These are phyloP conservation scores for Monomorium pharaonis DNA, from an alignment of 1,140 invertebrate genomes.

Conservation along the genomic window DNA sequence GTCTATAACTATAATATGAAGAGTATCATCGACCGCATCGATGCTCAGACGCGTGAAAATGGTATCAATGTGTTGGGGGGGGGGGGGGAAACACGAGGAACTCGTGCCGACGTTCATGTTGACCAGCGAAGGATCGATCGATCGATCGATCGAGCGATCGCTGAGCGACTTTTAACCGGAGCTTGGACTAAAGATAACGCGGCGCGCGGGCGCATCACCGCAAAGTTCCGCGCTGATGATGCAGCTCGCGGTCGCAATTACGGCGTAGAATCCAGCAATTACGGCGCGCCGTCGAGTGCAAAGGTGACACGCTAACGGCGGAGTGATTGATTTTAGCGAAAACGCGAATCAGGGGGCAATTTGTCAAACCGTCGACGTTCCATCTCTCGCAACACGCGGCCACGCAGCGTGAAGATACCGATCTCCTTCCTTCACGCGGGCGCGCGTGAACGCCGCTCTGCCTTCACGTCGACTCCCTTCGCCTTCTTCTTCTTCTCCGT, in stretches of 20 bases:
- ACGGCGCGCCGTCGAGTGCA: slow-evolving; percentile 65
- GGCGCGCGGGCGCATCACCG: slow-evolving; percentile 20
- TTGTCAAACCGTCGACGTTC: slow-evolving; percentile 82
- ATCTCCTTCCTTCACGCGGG: slow-evolving; percentile 65
- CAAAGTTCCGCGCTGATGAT: slow-evolving; percentile 45
- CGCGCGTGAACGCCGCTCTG: background rate
- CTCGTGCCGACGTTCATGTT: background rate
- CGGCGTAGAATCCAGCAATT: slow-evolving; percentile 71
- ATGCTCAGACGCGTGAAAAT: no score
- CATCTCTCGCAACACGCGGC: slow-evolving; percentile 73
- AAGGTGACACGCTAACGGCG: slow-evolving; percentile 79
- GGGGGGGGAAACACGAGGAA: no score
- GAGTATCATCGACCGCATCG: background rate
- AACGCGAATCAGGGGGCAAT: slow-evolving; percentile 83
- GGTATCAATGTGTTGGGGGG: background rate
- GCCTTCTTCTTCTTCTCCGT: background rate
- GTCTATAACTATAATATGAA: background rate
- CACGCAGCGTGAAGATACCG: slow-evolving; percentile 75
- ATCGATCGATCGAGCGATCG: slow-evolving; percentile 32
- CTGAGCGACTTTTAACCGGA: slow-evolving; percentile 2
- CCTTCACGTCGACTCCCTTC: background rate
- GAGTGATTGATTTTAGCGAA: slow-evolving; percentile 84
- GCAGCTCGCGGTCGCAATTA: slow-evolving; percentile 59
- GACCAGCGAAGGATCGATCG: background rate
- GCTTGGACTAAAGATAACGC: background rate